A percentile compares a stretch with the other conserved stretches of the same genome.
phyloP scores from a whole-genome alignment of 2,888 invertebrate genomes.

The Archaeoteleia sp. region DNA sequence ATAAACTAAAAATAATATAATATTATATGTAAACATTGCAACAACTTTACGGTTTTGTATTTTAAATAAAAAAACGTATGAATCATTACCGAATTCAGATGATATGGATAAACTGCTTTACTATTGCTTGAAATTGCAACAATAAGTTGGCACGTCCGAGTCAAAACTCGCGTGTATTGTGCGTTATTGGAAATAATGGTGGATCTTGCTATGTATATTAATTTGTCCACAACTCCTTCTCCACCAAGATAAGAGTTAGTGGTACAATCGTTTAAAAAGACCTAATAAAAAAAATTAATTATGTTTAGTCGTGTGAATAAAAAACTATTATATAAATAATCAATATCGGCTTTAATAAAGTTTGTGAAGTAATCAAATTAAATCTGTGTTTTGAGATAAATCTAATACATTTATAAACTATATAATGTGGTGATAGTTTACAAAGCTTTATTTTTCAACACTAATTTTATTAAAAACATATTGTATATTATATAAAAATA shows the following conservation, averaged over 20 bases:
- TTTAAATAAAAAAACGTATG: background rate
- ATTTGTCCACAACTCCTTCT: constrained; percentile 70
- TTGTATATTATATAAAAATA: too few species aligned
- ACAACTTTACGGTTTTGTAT: background rate
- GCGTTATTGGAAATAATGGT: constrained; percentile 73
- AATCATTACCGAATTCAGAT: constrained; percentile 68
- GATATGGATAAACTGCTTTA: constrained; percentile 70
- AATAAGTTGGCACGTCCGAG: constrained; percentile 71
- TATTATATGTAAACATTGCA: background rate
- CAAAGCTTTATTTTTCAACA: too few species aligned
- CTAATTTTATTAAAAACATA: too few species aligned
- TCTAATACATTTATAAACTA: too few species aligned
- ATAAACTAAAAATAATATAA: constrained; percentile 8
- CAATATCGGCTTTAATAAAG: too few species aligned
- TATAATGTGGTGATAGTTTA: too few species aligned
- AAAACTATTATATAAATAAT: too few species aligned
- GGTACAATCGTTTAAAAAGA: constrained; percentile 70
- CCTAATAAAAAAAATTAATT: constrained; percentile 53
- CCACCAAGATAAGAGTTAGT: constrained; percentile 69
- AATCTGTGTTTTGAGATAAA: too few species aligned
- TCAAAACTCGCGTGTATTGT: constrained; percentile 71
- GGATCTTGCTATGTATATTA: constrained; percentile 71
- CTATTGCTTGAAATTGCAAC: constrained; percentile 72
- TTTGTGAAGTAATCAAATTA: too few species aligned
- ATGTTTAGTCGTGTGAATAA: too few species aligned